Evolutionary conservation across 2,797 vertebrate species (phyloP).

Genomic region (Euphonia xanthogaster): DNA sequence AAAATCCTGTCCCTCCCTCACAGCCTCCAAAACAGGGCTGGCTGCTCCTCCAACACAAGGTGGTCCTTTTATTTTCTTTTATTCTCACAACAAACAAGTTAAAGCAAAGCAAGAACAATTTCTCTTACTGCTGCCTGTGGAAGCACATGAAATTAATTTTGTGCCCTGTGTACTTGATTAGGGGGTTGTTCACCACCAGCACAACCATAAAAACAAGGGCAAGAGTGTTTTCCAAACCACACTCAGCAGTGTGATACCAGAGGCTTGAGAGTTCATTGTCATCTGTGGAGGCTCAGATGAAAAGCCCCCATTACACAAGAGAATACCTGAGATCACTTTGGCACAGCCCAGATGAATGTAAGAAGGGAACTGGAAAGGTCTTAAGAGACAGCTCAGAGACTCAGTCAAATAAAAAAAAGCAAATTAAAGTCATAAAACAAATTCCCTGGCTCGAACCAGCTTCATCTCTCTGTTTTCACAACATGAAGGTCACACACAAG

Average conservation of each 20-base stretch:
- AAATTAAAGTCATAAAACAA: not conserved
- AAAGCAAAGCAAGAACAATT: not conserved
- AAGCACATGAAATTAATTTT: not conserved
- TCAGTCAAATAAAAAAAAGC: not conserved
- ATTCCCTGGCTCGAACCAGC: not conserved
- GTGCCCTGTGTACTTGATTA: fast-evolving
- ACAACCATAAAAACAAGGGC: not conserved
- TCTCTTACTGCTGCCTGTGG: not conserved
- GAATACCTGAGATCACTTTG: not conserved
- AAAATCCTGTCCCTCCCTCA: fast-evolving
- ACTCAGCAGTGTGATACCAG: not conserved
- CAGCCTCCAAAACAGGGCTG: not conserved
- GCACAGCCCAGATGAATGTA: not conserved
- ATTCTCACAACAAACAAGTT: not conserved
- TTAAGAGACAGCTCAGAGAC: not conserved
- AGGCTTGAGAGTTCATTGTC: not conserved
- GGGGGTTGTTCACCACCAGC: not conserved
- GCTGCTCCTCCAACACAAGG: not conserved
- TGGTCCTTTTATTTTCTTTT: not conserved
- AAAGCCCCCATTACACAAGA: not conserved
- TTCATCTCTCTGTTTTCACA: not conserved
- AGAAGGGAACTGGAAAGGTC: not conserved
- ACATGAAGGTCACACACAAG: not conserved
- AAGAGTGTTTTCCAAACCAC: not conserved
- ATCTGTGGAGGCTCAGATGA: not conserved